These are phyloP conservation scores for Pelmatolapia mariae DNA, from an alignment of 2,113 vertebrate species.

Conservation along the genomic window DNA sequence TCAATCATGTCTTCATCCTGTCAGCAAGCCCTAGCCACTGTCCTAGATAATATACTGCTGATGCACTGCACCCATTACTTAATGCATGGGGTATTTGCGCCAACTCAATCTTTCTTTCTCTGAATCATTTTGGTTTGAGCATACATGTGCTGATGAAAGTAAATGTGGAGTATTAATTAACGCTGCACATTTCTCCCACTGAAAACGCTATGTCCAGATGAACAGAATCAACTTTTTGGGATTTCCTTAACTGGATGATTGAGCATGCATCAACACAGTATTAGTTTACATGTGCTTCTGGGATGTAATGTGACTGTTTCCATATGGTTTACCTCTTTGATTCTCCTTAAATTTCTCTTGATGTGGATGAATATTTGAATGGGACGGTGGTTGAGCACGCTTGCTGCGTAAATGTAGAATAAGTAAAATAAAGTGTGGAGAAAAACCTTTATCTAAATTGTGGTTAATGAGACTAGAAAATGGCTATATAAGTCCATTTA, in stretches of 20 bases:
- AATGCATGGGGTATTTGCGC: not conserved
- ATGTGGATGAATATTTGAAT: not conserved
- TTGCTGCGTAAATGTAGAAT: not conserved
- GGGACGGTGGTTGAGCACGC: not conserved
- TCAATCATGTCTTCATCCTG: constrained; percentile 26
- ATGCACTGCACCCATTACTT: not conserved
- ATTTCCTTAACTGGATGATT: not conserved
- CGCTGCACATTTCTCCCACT: not conserved
- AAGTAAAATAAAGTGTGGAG: not conserved
- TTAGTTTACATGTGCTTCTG: not conserved
- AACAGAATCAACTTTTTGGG: not conserved
- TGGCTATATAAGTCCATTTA: not conserved
- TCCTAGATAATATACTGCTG: constrained; percentile 18
- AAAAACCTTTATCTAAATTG: not conserved
- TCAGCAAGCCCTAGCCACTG: not conserved
- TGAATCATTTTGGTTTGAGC: not conserved
- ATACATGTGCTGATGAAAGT: not conserved
- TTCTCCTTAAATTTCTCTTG: not conserved
- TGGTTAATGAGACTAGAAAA: not conserved
- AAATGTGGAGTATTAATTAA: not conserved
- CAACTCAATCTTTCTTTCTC: not conserved
- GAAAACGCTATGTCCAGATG: not conserved
- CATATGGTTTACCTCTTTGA: not conserved
- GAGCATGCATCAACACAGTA: not conserved
- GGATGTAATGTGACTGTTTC: not conserved